Base-by-base conservation (phyloP, 2,797 vertebrate species). In the Gambelia wislizenii region DNA sequence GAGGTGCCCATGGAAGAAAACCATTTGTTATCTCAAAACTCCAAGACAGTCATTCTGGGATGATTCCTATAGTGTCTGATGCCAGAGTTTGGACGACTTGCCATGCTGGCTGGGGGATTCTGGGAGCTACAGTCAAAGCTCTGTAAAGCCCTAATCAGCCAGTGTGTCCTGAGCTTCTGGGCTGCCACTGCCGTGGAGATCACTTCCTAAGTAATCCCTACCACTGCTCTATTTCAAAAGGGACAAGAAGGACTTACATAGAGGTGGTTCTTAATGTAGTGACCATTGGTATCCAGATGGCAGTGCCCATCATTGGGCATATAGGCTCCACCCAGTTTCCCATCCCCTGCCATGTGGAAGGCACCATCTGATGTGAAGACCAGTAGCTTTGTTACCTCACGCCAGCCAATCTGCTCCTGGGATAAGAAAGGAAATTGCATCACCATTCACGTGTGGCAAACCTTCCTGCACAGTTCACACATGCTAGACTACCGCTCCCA, bases 331-430 rank as follows among this genome's bases (percentile, higher is more conserved):
- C 95, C 97, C 87, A 98, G 79, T 83, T 96, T 96, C 9, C 97
- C 98, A 59, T 98, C 98, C n/a, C 98, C 98, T 2, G 98, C 97
- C 30, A 96, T 96, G 94, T 98, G 97, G 92, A 97, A 98, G 1
- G 96, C 96, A 91, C 97, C 97, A 74, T 98, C 97, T 1, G 97
- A 97, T 12, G 97, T 97, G 91, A 97, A 98, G 20, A 98, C 96
- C 92, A 98, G 89, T 64, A 98, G 96, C n/a, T 97, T 95, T 7
- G 97, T 97, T 85, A 96, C 97, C 0, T 97, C 93, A 82, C 96
- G 94, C 98, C 97, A 98, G 78, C 96, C 96, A 69, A 98, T 98
- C 89, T 95, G 92, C 47, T 97, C 90, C 98, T 98, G 90, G 42
- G 27, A n/a, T 54, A 6, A 86, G 25, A 75, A 56, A 86, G 30